phyloP scores from a whole-genome alignment of 2,113 vertebrate species.

The Jaculus jaculus region DNA sequence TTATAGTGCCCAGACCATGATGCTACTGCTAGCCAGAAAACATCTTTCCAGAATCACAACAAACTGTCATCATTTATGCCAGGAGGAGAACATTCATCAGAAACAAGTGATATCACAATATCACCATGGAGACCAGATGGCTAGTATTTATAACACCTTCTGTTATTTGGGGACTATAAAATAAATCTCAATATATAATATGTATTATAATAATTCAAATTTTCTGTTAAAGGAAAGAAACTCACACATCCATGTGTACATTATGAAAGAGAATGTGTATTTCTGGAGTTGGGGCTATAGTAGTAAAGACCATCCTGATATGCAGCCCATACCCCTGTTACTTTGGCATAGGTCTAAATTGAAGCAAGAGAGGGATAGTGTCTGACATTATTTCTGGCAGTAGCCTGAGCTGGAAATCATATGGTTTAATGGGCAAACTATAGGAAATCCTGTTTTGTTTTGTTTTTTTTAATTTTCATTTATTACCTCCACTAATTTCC shows the following conservation, averaged over 20 bases:
- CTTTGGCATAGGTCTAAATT: neutral
- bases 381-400: neutral
- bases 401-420: neutral
- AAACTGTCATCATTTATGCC: neutral
- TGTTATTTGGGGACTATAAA: neutral
- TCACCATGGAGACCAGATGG: neutral
- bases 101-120: neutral
- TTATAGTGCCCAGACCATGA: neutral
- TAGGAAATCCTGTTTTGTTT: neutral
- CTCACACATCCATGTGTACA: neutral
- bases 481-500: neutral
- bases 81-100: fast-evolving
- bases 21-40: neutral
- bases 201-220: neutral
- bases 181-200: neutral
- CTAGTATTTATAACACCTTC: neutral
- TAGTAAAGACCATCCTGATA: neutral
- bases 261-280: neutral
- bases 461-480: no score
- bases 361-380: fast-evolving
- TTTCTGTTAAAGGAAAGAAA: neutral
- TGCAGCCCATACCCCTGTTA: neutral
- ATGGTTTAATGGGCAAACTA: neutral
- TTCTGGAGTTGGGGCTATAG: neutral
- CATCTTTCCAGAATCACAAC: neutral